Base-by-base conservation (phyloP, 2,888 invertebrate genomes). In the Epistrophe eligans region DNA sequence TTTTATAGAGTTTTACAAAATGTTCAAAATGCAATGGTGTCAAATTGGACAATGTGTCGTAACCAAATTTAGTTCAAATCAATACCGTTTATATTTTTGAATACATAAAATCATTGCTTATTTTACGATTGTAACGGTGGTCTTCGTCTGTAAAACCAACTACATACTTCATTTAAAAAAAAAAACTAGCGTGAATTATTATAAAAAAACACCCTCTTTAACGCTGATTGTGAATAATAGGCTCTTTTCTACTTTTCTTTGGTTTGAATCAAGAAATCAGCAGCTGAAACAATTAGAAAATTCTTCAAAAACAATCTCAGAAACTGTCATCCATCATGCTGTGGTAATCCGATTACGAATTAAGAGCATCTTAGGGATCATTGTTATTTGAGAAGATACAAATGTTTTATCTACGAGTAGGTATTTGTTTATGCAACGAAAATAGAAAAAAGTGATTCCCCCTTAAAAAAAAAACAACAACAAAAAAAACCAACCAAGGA, bases 281-380 rank as follows among this genome's bases (percentile, higher is more conserved):
- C 35, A 58, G 58, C 40, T 80, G 52, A 67, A 48, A 52, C 67
- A 74, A 60, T 80, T 64, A 57, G 45, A 38, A 57, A 48, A 64
- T 28, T 57, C 72, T 28, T 50, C 57, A 50, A 32, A 48, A 48
- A 77, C 43, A 73, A 58, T 38, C 35, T 43, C 35, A 17, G 62
- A 48, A 38, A 67, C 55, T 64, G 73, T 83, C 67, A 40, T 73
- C 48, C 77, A 66, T 71, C 71, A 70, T 71, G 50, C 67, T 73
- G 73, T 73, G 24, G 45, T 71, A 79, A 84, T 74, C 79, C 70
- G 74, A 79, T 84, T 79, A 84, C 62, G 57, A 58, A 35, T 79
- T 71, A 79, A 40, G 40, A 70, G n/a, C 55, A 64, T 74, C 57
- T 43, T 28, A 55, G 11, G 71, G 77, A 77, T 77, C 64, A 77